phyloP scores from a whole-genome alignment of 1,140 invertebrate genomes.

The Bombyx mandarina region DNA sequence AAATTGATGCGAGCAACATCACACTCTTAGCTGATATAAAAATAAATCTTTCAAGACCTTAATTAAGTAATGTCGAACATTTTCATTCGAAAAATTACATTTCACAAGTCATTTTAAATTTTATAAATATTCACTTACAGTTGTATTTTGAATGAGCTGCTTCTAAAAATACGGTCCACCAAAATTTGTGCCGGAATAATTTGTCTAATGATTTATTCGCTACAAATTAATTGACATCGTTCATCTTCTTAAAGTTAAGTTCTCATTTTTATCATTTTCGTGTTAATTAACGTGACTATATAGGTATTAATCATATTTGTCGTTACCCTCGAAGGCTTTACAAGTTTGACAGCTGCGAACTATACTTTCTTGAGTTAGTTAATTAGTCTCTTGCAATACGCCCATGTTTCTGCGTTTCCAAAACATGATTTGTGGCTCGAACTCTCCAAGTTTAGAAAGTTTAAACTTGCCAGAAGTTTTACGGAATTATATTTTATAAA shows the following conservation, averaged over 20 bases:
- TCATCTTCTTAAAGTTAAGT: not conserved
- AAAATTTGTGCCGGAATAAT: too few relatives aligned
- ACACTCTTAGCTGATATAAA: not conserved
- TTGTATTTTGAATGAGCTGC: too few relatives aligned
- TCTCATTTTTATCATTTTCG: constrained; percentile 3
- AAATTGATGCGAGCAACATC: constrained; percentile 14
- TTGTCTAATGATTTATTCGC: too few relatives aligned
- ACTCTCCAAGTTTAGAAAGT: constrained; percentile 8
- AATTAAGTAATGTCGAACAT: too few relatives aligned
- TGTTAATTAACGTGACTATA: constrained; percentile 3
- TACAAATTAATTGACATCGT: not conserved
- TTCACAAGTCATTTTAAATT: too few relatives aligned
- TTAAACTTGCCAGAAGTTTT: too few relatives aligned
- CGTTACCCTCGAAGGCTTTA: constrained; percentile 2
- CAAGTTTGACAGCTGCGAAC: constrained; percentile 4
- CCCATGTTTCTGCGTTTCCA: constrained; percentile 9
- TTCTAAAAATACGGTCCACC: too few relatives aligned
- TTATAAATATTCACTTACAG: too few relatives aligned
- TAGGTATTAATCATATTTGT: constrained; percentile 3
- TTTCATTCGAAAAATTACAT: too few relatives aligned
- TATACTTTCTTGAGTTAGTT: constrained; percentile 4
- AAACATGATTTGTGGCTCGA: constrained; percentile 9
- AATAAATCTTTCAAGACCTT: too few relatives aligned
- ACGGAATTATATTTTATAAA: too few relatives aligned
- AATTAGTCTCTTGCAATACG: constrained; percentile 9